Evolutionary conservation across 2,113 vertebrate genomes (phyloP).

Genomic region (Tricholaema leucomelas): DNA sequence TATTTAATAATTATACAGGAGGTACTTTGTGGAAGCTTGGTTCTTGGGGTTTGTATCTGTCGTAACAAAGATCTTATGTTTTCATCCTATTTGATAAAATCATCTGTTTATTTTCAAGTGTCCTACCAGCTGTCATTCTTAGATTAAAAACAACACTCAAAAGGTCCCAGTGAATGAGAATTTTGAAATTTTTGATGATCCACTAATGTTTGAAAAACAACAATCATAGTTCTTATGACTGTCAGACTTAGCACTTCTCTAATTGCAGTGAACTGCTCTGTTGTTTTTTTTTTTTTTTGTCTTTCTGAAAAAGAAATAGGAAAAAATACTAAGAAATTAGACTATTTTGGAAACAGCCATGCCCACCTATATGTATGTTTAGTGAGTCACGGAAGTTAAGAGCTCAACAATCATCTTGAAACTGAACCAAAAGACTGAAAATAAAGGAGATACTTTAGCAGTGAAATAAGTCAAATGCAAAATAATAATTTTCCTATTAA

Average conservation of each 20-base stretch:
- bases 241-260: background rate
- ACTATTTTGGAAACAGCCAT: background rate
- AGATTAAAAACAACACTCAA: slow-evolving; percentile 58
- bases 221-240: background rate
- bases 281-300: background rate
- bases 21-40: slow-evolving; percentile 73
- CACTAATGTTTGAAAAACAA: slow-evolving; percentile 33
- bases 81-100: slow-evolving; percentile 72
- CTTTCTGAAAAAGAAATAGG: background rate
- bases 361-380: background rate
- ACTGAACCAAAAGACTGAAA: background rate
- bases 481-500: slow-evolving; percentile 11
- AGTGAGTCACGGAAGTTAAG: background rate
- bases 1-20: slow-evolving; percentile 85
- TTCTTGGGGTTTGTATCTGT: slow-evolving; percentile 62
- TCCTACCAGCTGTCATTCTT: slow-evolving; percentile 45
- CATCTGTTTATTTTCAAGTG: slow-evolving; percentile 51
- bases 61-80: slow-evolving; percentile 69
- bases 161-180: slow-evolving; percentile 57
- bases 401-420: background rate
- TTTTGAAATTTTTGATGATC: slow-evolving; percentile 45
- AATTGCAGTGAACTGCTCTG: background rate
- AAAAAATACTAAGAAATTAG: slow-evolving; percentile 14
- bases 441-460: background rate
- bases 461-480: background rate